phyloP scores from a whole-genome alignment of 2,888 invertebrate species.

The Tryphoninae sp. region DNA sequence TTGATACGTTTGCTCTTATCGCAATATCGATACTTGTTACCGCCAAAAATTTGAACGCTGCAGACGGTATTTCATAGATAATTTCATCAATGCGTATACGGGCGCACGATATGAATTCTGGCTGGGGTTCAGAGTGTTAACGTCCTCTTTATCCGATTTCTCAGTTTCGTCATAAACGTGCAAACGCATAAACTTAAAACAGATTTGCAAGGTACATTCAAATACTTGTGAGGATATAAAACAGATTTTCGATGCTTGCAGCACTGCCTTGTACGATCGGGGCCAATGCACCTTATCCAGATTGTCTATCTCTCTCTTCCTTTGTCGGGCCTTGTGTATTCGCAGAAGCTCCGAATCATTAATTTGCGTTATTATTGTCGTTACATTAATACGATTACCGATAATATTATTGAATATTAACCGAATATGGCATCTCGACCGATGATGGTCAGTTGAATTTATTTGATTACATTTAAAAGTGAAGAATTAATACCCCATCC shows the following conservation, averaged over 20 bases:
- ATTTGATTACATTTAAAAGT: neutral
- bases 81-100: neutral
- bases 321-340: neutral
- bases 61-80: neutral
- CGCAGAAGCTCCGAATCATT: neutral
- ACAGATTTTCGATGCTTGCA: neutral
- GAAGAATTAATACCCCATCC: neutral
- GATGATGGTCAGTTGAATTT: neutral
- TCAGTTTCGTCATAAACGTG: neutral
- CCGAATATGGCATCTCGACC: neutral
- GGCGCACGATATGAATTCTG: too few species aligned
- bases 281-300: conserved; percentile 16
- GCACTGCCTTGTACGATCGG: conserved; percentile 46
- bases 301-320: conserved; percentile 11
- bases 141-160: neutral
- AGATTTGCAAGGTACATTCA: neutral
- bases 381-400: neutral
- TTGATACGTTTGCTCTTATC: too few species aligned
- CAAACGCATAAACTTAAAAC: neutral
- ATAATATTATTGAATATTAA: neutral
- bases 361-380: neutral
- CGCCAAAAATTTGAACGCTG: neutral
- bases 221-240: neutral
- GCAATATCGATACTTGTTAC: too few species aligned
- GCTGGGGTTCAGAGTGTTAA: too few species aligned